Base-by-base conservation (phyloP, 2,113 vertebrate species). In the Chunga burmeisteri region DNA sequence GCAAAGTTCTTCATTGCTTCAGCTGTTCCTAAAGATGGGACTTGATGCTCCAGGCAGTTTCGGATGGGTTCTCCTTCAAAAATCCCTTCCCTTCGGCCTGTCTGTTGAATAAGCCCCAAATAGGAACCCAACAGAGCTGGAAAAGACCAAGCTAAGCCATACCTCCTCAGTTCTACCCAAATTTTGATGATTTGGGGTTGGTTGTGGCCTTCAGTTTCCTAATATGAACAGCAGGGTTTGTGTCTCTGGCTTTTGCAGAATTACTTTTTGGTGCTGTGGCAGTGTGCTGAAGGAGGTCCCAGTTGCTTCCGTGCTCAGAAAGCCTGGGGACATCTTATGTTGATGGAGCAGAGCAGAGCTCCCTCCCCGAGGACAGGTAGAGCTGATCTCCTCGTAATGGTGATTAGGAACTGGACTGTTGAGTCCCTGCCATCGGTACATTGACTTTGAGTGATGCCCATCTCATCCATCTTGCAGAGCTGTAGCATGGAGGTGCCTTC, bases 241-340 rank as follows among this genome's bases (percentile, higher is more conserved):
- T 67, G 38, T 47, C 38, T 88, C 38, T 74, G 66, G 22, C 16
- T 82, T 89, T 83, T 78, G 47, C n/a, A 75, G 55, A 79, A 40
- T 34, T 38, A 9, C 3, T 74, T 70, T 66, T 58, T 62, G 55
- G n/a, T 71, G n/a, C 19, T 6, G 2, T 47, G 50, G 12, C 74
- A 25, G 10, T 8, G 40, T 56, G 46, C 29, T 9, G 1, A 12
- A 68, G 81, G 22, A 56, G 34, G 27, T 74, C 5, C 30, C 22
- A 11, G 6, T 61, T 70, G 40, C 32, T 61, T 50, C 59, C 44
- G 47, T 20, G 49, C 50, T 86, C 16, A 2, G 63, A 63, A 59
- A 29, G 11, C 59, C 50, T 10, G 1, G 4, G n/a, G 34, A 8
- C 16, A 1, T 47, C 46, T 44, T 42, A 12, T 1, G 0, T 34